Evolutionary conservation across 1,140 invertebrate species (phyloP).

Genomic region (Centruroides sculpturatus): DNA sequence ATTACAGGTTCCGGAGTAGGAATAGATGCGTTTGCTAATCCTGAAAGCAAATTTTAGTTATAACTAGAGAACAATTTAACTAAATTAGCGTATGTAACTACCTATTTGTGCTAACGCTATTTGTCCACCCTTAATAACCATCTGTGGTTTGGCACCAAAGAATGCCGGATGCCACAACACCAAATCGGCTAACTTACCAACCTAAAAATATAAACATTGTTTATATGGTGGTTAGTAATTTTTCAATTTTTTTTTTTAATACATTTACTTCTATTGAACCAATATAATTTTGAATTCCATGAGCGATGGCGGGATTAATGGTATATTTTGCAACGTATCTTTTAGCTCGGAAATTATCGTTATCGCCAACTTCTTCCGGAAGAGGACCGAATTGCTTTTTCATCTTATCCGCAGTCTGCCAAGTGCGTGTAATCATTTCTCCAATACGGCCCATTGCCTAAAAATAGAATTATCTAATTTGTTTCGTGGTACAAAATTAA

Average conservation of each 20-base stretch:
- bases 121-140: slow-evolving; percentile 31
- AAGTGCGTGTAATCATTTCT: slow-evolving; percentile 27
- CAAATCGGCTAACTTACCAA: slow-evolving; percentile 28
- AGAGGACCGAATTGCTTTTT: slow-evolving; percentile 24
- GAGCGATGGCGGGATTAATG: slow-evolving; percentile 29
- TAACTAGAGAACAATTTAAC: no score
- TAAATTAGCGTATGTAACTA: no score
- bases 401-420: slow-evolving; percentile 33
- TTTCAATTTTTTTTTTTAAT: not conserved
- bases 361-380: slow-evolving; percentile 23
- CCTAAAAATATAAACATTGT: slow-evolving; percentile 10
- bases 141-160: slow-evolving; percentile 31
- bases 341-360: slow-evolving; percentile 29
- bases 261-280: slow-evolving; percentile 26
- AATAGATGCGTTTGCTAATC: slow-evolving; percentile 28
- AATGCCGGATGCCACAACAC: slow-evolving; percentile 31
- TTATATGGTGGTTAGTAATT: not conserved
- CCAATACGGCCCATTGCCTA: slow-evolving; percentile 29
- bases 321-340: slow-evolving; percentile 32
- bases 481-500: not conserved
- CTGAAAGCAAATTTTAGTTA: slow-evolving; percentile 11
- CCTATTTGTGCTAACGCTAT: slow-evolving; percentile 15
- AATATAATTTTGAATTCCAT: slow-evolving; percentile 25
- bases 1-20: slow-evolving; percentile 28
- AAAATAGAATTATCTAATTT: not conserved